These are phyloP conservation scores for Lucilia cuprina DNA, from an alignment of 1,140 invertebrate species.

Conservation along the genomic window DNA sequence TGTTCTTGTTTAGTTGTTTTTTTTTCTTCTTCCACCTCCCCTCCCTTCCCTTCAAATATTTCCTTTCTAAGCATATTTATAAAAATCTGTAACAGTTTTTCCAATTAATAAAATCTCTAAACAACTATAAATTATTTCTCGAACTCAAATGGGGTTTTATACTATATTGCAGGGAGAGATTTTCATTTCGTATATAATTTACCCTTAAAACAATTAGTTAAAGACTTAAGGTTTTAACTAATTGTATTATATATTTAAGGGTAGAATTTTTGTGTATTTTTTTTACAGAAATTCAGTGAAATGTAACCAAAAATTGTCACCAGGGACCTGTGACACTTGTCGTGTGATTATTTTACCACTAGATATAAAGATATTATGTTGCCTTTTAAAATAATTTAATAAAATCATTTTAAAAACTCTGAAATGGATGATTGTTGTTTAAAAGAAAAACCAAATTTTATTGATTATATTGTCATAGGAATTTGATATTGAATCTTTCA, in stretches of 20 bases:
- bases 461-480: too few relatives aligned
- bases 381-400: not conserved
- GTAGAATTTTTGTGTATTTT: not conserved
- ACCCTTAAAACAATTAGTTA: not conserved
- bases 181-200: not conserved
- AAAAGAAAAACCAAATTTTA: too few relatives aligned
- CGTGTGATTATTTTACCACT: not conserved
- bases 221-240: not conserved
- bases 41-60: not conserved
- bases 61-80: not conserved
- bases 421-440: too few relatives aligned
- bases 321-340: not conserved
- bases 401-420: not conserved
- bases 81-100: constrained; percentile 33
- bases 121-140: constrained; percentile 13
- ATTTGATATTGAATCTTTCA: too few relatives aligned
- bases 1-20: not conserved
- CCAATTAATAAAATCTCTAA: constrained; percentile 33
- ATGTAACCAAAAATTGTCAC: not conserved
- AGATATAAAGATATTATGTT: not conserved
- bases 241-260: not conserved
- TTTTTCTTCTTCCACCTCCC: too few relatives aligned
- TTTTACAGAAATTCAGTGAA: not conserved
- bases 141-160: not conserved
- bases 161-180: not conserved